These are phyloP conservation scores for Aldabrachelys gigantea DNA, from an alignment of 2,113 vertebrate species.

Conservation along the genomic window DNA sequence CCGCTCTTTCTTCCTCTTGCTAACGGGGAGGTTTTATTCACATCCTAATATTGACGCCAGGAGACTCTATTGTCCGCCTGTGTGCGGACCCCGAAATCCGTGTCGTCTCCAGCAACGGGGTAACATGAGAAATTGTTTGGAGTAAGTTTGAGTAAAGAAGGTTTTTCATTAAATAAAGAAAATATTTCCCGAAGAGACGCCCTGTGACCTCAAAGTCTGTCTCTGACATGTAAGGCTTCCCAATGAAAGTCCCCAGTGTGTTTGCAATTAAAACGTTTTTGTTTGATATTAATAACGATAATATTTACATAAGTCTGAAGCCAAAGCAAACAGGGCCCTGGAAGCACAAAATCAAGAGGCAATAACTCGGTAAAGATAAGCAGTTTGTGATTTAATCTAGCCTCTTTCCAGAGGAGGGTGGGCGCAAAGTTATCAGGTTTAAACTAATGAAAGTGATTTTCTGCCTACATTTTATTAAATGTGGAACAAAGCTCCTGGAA, in stretches of 20 bases:
- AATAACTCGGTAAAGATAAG: constrained; percentile 64
- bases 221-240: constrained; percentile 56
- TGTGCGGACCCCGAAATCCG: background rate
- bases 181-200: constrained; percentile 71
- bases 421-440: constrained; percentile 24
- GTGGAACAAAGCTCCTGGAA: background rate
- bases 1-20: background rate
- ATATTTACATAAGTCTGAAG: constrained; percentile 70
- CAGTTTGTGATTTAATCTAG: constrained; percentile 52
- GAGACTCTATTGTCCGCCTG: rapidly evolving
- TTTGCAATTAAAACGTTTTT: constrained; percentile 80
- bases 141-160: constrained; percentile 47
- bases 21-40: rapidly evolving
- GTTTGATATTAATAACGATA: constrained; percentile 80
- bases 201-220: constrained; percentile 59
- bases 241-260: constrained; percentile 59
- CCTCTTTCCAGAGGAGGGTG: constrained; percentile 37
- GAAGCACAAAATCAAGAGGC: constrained; percentile 67
- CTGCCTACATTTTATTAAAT: background rate
- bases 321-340: constrained; percentile 73
- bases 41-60: background rate
- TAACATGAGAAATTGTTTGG: constrained; percentile 74
- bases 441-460: constrained; percentile 3
- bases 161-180: constrained; percentile 75
- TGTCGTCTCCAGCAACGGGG: constrained; percentile 24